Conservation (phyloP, 2,888 invertebrate species). For the Geophilus truncorum region DNA sequence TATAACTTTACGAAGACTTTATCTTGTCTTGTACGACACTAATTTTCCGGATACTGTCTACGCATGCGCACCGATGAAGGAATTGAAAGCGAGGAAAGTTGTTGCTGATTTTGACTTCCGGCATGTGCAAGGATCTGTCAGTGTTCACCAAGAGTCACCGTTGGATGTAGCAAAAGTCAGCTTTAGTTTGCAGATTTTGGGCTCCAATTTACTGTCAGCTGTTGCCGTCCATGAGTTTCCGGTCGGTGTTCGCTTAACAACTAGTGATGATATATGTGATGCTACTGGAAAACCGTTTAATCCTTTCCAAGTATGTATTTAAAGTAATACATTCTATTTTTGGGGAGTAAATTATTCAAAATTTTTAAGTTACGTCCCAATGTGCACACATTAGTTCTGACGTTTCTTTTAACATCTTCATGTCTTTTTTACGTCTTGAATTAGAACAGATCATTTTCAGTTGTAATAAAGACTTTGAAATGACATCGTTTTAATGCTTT, state of each 20-base stretch:
- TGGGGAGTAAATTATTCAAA: background rate
- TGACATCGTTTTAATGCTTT: too few species aligned
- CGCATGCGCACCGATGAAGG: slow-evolving; percentile 70
- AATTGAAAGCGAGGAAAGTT: slow-evolving; percentile 42
- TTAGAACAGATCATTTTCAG: too few species aligned
- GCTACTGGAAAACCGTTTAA: background rate
- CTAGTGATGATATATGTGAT: background rate
- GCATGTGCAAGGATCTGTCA: slow-evolving; percentile 74
- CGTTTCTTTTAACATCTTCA: too few species aligned
- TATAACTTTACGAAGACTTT: slow-evolving; percentile 60
- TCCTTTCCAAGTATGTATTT: background rate
- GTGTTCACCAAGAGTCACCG: slow-evolving; percentile 70
- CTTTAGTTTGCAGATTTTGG: background rate
- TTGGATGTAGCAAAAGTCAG: slow-evolving; percentile 57
- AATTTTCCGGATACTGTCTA: slow-evolving; percentile 69
- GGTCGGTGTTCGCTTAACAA: background rate
- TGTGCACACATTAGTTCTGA: too few species aligned
- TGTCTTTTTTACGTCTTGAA: too few species aligned
- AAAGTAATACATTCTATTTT: background rate
- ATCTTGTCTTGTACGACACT: slow-evolving; percentile 74
- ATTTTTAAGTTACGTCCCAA: too few species aligned
- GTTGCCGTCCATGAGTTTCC: background rate
- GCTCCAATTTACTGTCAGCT: slow-evolving; percentile 37
- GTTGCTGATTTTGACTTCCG: slow-evolving; percentile 55
- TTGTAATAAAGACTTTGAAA: too few species aligned